Evolutionary conservation across 2,113 vertebrate species (phyloP), one percentile per base, ranked within the genome.

Genomic region (Piprites chloris): DNA sequence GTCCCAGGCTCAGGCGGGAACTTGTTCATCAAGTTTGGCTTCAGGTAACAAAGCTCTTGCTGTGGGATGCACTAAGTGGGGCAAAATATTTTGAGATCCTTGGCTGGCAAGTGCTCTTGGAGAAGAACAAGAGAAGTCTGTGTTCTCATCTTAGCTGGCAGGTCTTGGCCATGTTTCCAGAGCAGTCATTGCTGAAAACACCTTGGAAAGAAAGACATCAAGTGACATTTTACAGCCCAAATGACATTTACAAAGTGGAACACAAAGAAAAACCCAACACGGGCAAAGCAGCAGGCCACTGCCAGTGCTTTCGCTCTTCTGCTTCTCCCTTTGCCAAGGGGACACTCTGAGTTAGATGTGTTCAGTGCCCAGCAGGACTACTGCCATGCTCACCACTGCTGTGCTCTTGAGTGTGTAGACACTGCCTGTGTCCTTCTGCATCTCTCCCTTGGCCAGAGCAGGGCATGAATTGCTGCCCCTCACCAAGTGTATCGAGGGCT

Each of bases 301-400:
- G 44, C 18, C 46, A 42, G 69, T 46, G 52, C 42, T 33, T 69
- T 65, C 4, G 0, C 68, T 94, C 44, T 62, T 37, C 41, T 50
- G 28, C 85, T 81, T 77, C 61, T 68, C 21, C 41, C n/a, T 46
- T 65, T 73, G 49, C 49, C 56, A 66, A 55, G 73, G 22, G 52
- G 32, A 26, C 1, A 1, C 74, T 47, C 50, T 1, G 7, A 65
- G 56, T 10, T 0, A 0, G n/a, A 24, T 1, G 2, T 5, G n/a
- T 62, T 85, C 66, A 37, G 63, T 5, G 5, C 11, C 24, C 1
- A 3, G 72, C 39, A 74, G 26, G n/a, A 69, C 47, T 52, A 3
- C 35, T 78, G 55, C 42, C 52, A 7, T 0, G 1, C 35, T 55
- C 52, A 50, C 33, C 2, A 1, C 37, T 49, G 27, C 32, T 3